Conservation (phyloP, 2,888 invertebrate species). For the Lasioglossum calceatum region DNA sequence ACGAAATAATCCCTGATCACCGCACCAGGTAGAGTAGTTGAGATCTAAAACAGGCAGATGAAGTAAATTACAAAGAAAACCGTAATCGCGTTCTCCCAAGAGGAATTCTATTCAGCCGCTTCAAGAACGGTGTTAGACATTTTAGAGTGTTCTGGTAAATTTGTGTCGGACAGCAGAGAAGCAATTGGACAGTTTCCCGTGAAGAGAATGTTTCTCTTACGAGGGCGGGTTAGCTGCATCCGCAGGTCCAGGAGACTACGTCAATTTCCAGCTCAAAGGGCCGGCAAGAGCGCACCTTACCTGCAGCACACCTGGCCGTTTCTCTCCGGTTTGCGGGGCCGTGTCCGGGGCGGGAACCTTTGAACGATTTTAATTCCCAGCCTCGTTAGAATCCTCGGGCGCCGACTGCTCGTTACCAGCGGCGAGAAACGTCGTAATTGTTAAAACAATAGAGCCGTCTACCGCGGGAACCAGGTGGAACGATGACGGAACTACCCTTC, state of each 20-base stretch:
- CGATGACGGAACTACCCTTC: constrained; percentile 49
- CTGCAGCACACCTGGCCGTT: constrained; percentile 9
- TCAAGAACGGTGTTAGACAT: neutral
- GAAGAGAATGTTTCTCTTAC: neutral
- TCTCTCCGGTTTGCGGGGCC: neutral
- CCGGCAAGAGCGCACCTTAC: neutral
- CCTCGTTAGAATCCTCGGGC: constrained; percentile 14
- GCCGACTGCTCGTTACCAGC: constrained; percentile 45
- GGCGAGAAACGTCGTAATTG: constrained; percentile 69
- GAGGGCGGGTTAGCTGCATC: neutral
- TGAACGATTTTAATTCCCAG: constrained; percentile 52
- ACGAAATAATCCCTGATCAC: neutral
- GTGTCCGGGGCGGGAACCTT: constrained; percentile 7
- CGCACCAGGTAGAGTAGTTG: neutral
- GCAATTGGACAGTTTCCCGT: constrained; percentile 16
- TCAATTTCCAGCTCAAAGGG: constrained; percentile 13
- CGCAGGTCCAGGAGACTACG: neutral
- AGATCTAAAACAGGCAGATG: neutral
- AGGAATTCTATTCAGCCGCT: constrained; percentile 12
- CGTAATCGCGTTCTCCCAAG: neutral
- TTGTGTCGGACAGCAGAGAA: neutral
- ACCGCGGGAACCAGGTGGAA: constrained; percentile 44
- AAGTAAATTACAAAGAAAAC: neutral
- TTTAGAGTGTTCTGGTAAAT: neutral
- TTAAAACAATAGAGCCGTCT: constrained; percentile 67